Conservation (phyloP, 2,113 vertebrate species). For the Mus pahari region DNA sequence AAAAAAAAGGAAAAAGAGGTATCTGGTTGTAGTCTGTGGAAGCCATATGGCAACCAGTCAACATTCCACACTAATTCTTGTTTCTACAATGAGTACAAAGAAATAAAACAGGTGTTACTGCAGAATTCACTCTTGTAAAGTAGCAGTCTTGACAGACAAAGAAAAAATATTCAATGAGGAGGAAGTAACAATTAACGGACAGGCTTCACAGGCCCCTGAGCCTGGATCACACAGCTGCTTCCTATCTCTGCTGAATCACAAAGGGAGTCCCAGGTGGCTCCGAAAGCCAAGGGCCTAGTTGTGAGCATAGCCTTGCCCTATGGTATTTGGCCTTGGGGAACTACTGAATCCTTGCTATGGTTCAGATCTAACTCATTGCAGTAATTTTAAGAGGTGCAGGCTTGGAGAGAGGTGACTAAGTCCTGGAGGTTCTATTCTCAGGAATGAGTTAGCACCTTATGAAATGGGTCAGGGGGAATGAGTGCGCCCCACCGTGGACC, state of each 20-base stretch:
- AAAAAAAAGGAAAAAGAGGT: slow-evolving; percentile 35
- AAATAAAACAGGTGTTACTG: slow-evolving; percentile 59
- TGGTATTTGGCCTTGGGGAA: background rate
- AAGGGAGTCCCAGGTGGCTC: background rate
- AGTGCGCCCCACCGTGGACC: background rate
- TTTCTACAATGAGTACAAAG: background rate
- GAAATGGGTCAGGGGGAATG: background rate
- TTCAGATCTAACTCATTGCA: background rate
- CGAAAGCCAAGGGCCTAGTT: slow-evolving; percentile 20
- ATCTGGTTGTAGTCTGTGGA: slow-evolving; percentile 44
- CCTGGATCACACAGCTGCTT: background rate
- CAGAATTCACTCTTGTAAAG: slow-evolving; percentile 63
- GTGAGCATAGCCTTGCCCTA: background rate
- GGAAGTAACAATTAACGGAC: slow-evolving; percentile 1
- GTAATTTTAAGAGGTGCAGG: background rate
- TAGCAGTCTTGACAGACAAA: background rate
- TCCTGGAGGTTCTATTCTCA: background rate
- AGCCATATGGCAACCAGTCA: slow-evolving; percentile 61
- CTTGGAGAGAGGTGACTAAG: background rate
- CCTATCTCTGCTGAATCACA: background rate
- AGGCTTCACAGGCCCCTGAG: background rate
- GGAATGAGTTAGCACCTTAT: background rate
- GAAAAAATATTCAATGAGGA: slow-evolving; percentile 26
- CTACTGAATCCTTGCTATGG: background rate
- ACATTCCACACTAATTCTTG: slow-evolving; percentile 46